Base-by-base conservation (phyloP, 2,797 vertebrate species). In the Strix occidentalis region DNA sequence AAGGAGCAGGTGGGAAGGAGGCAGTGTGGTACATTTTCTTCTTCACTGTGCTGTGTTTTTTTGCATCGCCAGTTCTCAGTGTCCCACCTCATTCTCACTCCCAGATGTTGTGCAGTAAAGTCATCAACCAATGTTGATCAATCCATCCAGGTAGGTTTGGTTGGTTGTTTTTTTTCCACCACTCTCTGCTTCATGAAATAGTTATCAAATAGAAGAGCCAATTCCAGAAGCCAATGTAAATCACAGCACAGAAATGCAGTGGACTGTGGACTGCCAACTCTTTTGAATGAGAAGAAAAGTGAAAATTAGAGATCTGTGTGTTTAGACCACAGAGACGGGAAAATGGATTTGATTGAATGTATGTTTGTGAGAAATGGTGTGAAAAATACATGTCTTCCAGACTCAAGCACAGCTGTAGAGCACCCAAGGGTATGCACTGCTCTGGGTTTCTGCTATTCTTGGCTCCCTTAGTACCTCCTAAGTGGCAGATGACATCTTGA, bases 401-500 rank as follows among this genome's bases (percentile, higher is more conserved):
- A 31, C 25, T 76, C 15, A 20, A 94, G 80, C 69, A 12, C 94
- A 84, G 91, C 95, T 88, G 89, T 72, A 33, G 85, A 82, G 95
- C 91, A 95, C 96, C 95, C 96, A 94, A 84, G 95, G 89, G 95
- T 61, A 94, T 64, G 85, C 0, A 1, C 77, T 94, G 90, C 91
- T 53, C 77, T 60, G 95, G 54, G 51, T 93, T 74, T 95, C 83
- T 96, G 96, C 95, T 96, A 90, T 97, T 97, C 91, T 97, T 96
- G 95, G 96, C 96, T 95, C 88, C 45, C 88, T 21, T 2, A 11
- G 79, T 96, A 75, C 85, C 76, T 91, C 84, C 90, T 88, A 96
- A 97, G 96, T 96, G 95, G 93, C 88, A 93, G 94, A 96, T 91
- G 96, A 96, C 96, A 95, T 94, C 95, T 54, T 68, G 84, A 92